These are phyloP conservation scores for Chaetodon trifascialis DNA, from an alignment of 2,113 vertebrate genomes.

Conservation along the genomic window DNA sequence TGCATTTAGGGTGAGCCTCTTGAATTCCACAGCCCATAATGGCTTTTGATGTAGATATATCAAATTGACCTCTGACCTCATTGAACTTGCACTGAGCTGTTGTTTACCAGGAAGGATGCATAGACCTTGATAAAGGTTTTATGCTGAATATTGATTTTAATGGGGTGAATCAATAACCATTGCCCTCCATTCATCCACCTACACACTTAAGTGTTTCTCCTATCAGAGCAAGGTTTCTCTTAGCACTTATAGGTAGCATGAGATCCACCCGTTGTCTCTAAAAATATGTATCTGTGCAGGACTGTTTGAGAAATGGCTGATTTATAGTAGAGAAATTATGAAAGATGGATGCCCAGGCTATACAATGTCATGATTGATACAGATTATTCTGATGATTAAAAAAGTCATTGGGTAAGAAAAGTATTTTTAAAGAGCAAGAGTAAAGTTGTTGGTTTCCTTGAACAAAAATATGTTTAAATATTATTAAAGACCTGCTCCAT, in stretches of 20 bases:
- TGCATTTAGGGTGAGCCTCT: background rate
- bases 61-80: background rate
- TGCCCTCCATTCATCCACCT: slow-evolving; percentile 3
- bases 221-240: slow-evolving; percentile 13
- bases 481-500: background rate
- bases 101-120: background rate
- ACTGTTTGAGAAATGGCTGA: background rate
- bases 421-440: too few species aligned
- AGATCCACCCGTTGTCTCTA: slow-evolving; percentile 1
- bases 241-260: slow-evolving; percentile 21
- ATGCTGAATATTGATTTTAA: slow-evolving; percentile 8
- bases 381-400: background rate
- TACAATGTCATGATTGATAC: background rate
- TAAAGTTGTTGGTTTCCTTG: background rate
- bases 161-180: slow-evolving; percentile 4
- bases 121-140: background rate
- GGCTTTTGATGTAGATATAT: background rate
- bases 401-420: background rate
- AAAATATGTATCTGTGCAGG: background rate
- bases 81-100: background rate
- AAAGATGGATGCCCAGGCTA: background rate
- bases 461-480: too few species aligned
- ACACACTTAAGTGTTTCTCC: background rate
- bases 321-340: slow-evolving; percentile 18
- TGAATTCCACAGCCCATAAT: background rate